Percentiles rank a stretch among this genome's conserved stretches.
These are phyloP conservation scores for Drosophila subquinaria DNA, from an alignment of 2,888 invertebrate species.

Conservation along the genomic window DNA sequence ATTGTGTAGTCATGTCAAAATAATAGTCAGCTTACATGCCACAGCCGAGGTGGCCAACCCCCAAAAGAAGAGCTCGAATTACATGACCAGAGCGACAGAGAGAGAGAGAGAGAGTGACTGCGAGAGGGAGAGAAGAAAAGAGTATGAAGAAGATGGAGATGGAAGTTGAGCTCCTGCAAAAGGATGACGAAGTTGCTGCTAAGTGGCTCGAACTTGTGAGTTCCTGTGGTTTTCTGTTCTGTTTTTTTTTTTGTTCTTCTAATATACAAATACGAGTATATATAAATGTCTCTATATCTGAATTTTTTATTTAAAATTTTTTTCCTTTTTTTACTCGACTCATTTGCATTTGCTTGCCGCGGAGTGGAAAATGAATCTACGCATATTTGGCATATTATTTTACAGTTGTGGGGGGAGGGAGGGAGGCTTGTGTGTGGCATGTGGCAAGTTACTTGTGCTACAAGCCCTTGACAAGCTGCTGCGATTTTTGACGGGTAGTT, in stretches of 20 bases:
- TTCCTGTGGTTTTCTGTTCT: conserved; percentile 66
- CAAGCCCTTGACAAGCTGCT: conserved; percentile 73
- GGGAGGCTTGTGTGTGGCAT: conserved; percentile 19
- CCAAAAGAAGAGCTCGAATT: conserved; percentile 54
- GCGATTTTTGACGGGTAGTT: conserved; percentile 66
- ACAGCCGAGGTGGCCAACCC: conserved; percentile 66
- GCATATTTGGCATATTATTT: conserved; percentile 80
- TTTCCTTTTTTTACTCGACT: conserved; percentile 33
- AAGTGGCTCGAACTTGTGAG: conserved; percentile 77
- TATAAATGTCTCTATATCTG: background rate
- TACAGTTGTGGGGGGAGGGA: conserved; percentile 36
- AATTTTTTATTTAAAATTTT: conserved; percentile 27
- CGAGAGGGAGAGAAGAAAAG: background rate
- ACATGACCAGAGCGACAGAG: conserved; percentile 36
- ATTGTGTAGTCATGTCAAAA: conserved; percentile 83
- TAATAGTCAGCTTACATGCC: conserved; percentile 84
- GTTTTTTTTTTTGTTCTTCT: background rate
- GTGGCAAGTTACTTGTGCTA: conserved; percentile 37
- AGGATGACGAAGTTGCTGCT: conserved; percentile 67
- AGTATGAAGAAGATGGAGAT: background rate
- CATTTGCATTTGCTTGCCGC: conserved; percentile 72
- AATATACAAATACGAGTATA: conserved; percentile 2
- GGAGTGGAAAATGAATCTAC: conserved; percentile 70
- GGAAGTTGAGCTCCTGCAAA: conserved; percentile 8
- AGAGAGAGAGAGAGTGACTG: too few species aligned